Conservation (phyloP, 1,140 invertebrate genomes). For the Thaumetopoea pityocampa region DNA sequence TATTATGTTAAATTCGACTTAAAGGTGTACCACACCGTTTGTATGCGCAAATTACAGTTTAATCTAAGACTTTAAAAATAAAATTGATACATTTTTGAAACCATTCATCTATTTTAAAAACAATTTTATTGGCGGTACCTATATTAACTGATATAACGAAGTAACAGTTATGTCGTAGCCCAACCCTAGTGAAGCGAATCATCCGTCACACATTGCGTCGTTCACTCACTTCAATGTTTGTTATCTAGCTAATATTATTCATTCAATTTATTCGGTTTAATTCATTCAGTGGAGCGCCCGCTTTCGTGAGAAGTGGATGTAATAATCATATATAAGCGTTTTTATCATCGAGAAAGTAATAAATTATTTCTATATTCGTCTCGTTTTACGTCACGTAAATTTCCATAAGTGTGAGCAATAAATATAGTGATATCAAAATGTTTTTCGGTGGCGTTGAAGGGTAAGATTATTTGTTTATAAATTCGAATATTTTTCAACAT, state of each 20-base stretch:
- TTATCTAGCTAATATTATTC: too few species aligned
- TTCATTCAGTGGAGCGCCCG: constrained; percentile 27
- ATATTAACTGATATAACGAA: too few species aligned
- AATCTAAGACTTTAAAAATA: too few species aligned
- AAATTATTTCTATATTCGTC: constrained; percentile 7
- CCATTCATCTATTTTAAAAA: too few species aligned
- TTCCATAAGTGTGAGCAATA: constrained; percentile 10
- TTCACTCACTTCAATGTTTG: too few species aligned
- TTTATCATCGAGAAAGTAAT: constrained; percentile 12
- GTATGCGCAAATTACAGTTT: too few species aligned
- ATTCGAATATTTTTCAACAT: constrained; percentile 15
- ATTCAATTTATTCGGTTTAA: constrained; percentile 1
- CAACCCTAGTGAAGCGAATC: too few species aligned
- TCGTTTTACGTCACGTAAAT: constrained; percentile 3
- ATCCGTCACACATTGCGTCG: neutral
- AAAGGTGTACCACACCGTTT: too few species aligned
- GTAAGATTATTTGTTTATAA: constrained; percentile 37
- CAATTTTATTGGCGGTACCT: too few species aligned
- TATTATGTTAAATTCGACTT: too few species aligned
- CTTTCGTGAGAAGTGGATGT: constrained; percentile 27
- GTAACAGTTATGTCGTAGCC: too few species aligned
- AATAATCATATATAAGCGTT: neutral
- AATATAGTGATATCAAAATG: constrained; percentile 19
- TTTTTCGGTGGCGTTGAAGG: constrained; percentile 65
- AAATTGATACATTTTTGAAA: too few species aligned